Evolutionary conservation across 2,797 vertebrate species (phyloP).

Genomic region (Sebastes aleutianus): DNA sequence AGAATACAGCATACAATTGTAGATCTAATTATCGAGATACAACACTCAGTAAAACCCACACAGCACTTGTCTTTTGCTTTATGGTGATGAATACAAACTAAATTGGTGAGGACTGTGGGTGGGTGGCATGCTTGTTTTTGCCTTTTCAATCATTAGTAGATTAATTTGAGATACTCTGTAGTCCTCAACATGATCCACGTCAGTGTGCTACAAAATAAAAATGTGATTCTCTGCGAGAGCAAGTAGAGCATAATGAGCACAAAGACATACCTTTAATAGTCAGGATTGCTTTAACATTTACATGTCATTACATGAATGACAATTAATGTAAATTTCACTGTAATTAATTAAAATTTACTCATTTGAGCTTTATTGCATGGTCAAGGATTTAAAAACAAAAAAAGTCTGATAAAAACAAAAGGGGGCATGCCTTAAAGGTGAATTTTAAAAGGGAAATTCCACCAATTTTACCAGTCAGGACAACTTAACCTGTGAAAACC

Average conservation of each 20-base stretch:
- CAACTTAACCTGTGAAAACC: neutral
- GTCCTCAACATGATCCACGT: neutral
- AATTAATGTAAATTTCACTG: neutral
- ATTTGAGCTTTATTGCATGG: neutral
- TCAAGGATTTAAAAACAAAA: too few species aligned
- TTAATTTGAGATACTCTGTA: neutral
- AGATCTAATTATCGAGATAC: constrained; percentile 40
- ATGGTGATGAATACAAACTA: constrained; percentile 37
- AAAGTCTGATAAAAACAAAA: too few species aligned
- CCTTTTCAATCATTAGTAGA: constrained; percentile 12
- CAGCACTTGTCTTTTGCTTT: constrained; percentile 29
- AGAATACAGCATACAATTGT: constrained; percentile 8
- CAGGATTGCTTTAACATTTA: neutral
- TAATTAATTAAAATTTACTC: neutral
- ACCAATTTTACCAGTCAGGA: neutral
- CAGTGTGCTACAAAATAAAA: neutral
- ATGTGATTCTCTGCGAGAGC: neutral
- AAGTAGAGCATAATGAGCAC: neutral
- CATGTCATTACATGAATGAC: neutral
- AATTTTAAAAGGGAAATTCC: neutral
- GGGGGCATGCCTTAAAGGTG: too few species aligned
- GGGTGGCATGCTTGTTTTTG: constrained; percentile 29
- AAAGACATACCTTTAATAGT: neutral
- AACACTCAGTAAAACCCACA: constrained; percentile 39
- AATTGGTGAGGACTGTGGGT: constrained; percentile 16